These are phyloP conservation scores for Aurelia aurita complex sp. Pacific DNA, from an alignment of 30 jellyfish, hydroid and myxozoan genomes.

Conservation along the genomic window DNA sequence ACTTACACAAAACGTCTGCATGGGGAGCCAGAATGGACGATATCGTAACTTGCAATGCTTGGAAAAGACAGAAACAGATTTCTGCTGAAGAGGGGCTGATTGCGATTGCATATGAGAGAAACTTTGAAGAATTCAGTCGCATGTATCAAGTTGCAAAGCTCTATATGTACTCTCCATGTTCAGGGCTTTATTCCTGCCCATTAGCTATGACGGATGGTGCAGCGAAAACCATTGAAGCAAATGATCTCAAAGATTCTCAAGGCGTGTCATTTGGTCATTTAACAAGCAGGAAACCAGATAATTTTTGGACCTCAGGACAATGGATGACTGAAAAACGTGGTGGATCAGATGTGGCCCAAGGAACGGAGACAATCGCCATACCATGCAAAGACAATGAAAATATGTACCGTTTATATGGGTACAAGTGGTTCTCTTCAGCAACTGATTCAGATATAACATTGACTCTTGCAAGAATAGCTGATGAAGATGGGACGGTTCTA, in stretches of 20 bases:
- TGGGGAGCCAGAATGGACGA: constrained; percentile 89
- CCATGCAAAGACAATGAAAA: constrained; percentile 14
- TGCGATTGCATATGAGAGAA: constrained; percentile 83
- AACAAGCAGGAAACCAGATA: constrained; percentile 70
- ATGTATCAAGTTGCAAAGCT: constrained; percentile 85
- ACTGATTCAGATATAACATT: constrained; percentile 88
- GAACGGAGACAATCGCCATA: constrained; percentile 84
- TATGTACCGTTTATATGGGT: constrained; percentile 61
- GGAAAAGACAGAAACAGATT: constrained; percentile 82
- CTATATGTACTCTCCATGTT: constrained; percentile 72
- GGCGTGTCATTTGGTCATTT: constrained; percentile 50
- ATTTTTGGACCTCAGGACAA: constrained; percentile 96
- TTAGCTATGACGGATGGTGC: constrained; percentile 99
- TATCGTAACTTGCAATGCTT: constrained; percentile 76
- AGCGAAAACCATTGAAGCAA: constrained; percentile 79
- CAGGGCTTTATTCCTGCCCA: constrained; percentile 95
- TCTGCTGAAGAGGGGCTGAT: constrained; percentile 87
- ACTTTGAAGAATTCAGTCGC: constrained; percentile 76
- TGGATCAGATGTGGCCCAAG: constrained; percentile 90
- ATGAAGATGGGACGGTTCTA: constrained; percentile 34
- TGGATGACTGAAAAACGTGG: constrained; percentile 98
- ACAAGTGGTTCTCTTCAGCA: constrained; percentile 93
- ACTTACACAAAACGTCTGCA: constrained; percentile 77
- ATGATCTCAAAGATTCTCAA: constrained; percentile 32
- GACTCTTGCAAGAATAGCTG: constrained; percentile 75